Evolutionary conservation across 2,113 vertebrate species (phyloP), one percentile per base, ranked within the genome.

Genomic region (Polypterus senegalus): DNA sequence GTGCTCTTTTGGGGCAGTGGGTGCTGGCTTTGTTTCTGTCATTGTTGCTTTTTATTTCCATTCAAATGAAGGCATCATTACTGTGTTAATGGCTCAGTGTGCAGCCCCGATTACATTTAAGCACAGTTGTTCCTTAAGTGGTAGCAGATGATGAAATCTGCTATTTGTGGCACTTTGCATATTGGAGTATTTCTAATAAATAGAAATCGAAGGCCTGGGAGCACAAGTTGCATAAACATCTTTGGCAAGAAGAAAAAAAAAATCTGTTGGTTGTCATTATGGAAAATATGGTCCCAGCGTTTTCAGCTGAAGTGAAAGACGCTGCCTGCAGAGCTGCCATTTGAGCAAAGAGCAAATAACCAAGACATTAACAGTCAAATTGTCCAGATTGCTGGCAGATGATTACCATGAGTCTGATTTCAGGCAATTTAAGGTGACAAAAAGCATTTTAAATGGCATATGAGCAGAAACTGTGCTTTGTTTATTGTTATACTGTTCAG

Each of bases 281-380:
- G 60, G 63, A 56, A 54, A 58, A 62, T 47, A 10, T n/a, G 9
- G 54, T 46, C 8, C 48, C 7, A 44, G 55, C 65, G 65, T 70
- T 64, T 65, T 65, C 61, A 43, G 11, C 44, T 47, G 59, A 63
- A 61, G 62, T 66, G 51, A 58, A 51, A 46, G 49, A 58, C 6
- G 43, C 57, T 48, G 59, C 47, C 62, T 62, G 51, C 48, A 53
- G 65, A 66, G 66, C 66, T 62, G 54, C 58, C 54, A 64, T 54
- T 61, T 64, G 60, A 66, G 52, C 61, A 49, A 62, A 47, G 11
- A 56, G 55, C 46, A 58, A 55, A 64, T 52, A 60, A 53, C 62
- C 9, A 46, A 64, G 49, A 61, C 58, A 68, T 65, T 61, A 65
- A 49, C 67, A 65, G 61, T 62, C 63, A 65, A 49, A 65, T 65